Evolutionary conservation across 2,888 invertebrate species (phyloP).

Genomic region (Meandrusa payeni): DNA sequence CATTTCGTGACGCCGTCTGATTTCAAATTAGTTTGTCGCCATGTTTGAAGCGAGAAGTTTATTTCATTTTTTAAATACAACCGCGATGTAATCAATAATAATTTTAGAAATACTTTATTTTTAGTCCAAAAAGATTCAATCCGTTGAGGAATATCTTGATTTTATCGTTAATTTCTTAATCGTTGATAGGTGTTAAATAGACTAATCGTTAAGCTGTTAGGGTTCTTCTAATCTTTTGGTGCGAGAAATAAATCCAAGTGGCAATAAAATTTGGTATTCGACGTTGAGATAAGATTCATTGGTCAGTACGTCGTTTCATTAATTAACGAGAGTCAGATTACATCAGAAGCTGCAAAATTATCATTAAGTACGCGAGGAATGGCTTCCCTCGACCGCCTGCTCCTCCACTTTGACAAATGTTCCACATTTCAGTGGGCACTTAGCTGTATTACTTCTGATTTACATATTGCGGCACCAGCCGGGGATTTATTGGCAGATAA

Average conservation of each 20-base stretch:
- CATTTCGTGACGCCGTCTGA: too few relatives aligned
- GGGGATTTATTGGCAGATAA: too few relatives aligned
- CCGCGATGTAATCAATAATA: too few relatives aligned
- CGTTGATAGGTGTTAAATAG: too few relatives aligned
- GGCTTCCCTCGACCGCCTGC: constrained; percentile 1
- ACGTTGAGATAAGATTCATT: constrained; percentile 9
- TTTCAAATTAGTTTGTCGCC: too few relatives aligned
- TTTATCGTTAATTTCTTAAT: too few relatives aligned
- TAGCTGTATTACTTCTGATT: constrained; percentile 8
- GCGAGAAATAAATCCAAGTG: neutral
- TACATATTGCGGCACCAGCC: constrained; percentile 14
- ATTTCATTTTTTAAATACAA: too few relatives aligned
- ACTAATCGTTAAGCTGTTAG: too few relatives aligned
- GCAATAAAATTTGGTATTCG: constrained; percentile 1
- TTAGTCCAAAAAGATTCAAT: too few relatives aligned
- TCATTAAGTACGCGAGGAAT: constrained; percentile 8
- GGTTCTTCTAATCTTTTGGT: neutral
- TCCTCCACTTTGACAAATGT: constrained; percentile 12
- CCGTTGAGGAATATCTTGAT: too few relatives aligned
- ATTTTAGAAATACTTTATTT: too few relatives aligned
- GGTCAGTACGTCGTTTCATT: constrained; percentile 24
- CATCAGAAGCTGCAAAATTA: constrained; percentile 15
- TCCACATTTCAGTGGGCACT: constrained; percentile 11
- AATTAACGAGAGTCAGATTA: constrained; percentile 26
- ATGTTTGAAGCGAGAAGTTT: too few relatives aligned